These are phyloP conservation scores for Hypotaenidia philippensis DNA, from an alignment of 2,797 vertebrate genomes.

Conservation along the genomic window DNA sequence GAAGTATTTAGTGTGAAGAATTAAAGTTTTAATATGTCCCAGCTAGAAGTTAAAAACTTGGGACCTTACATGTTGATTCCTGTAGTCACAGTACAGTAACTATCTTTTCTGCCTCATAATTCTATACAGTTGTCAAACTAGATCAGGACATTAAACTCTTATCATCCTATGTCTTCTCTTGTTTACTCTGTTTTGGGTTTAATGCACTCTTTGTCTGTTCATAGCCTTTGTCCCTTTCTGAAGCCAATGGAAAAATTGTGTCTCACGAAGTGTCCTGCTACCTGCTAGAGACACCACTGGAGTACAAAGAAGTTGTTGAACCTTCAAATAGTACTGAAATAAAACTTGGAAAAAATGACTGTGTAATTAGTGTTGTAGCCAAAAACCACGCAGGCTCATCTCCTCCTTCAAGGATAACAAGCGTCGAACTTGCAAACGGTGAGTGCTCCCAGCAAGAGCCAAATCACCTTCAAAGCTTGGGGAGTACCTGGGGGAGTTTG, in stretches of 20 bases:
- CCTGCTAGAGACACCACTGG: constrained; percentile 22
- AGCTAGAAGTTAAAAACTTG: background rate
- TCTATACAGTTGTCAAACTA: background rate
- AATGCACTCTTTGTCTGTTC: background rate
- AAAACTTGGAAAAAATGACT: constrained; percentile 71
- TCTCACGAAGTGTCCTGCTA: constrained; percentile 78
- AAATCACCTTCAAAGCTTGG: background rate
- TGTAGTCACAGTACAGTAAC: background rate
- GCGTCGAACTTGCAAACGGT: constrained; percentile 76
- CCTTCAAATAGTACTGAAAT: constrained; percentile 75
- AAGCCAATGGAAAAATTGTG: constrained; percentile 80
- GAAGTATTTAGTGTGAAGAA: background rate
- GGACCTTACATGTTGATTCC: background rate
- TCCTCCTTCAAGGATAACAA: constrained; percentile 79
- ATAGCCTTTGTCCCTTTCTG: constrained; percentile 75
- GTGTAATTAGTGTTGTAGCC: constrained; percentile 76
- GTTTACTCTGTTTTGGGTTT: background rate
- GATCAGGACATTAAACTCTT: background rate
- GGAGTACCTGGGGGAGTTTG: background rate
- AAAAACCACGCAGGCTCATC: constrained; percentile 78
- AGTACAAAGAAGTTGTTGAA: constrained; percentile 40
- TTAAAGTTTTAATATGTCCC: background rate
- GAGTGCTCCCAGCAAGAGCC: constrained; percentile 23
- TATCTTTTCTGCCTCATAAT: background rate
- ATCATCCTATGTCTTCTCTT: background rate